Percentiles rank a stretch among this genome's conserved stretches.
phyloP scores from a whole-genome alignment of 2,888 invertebrate genomes.

The Folsomia manolachei region DNA sequence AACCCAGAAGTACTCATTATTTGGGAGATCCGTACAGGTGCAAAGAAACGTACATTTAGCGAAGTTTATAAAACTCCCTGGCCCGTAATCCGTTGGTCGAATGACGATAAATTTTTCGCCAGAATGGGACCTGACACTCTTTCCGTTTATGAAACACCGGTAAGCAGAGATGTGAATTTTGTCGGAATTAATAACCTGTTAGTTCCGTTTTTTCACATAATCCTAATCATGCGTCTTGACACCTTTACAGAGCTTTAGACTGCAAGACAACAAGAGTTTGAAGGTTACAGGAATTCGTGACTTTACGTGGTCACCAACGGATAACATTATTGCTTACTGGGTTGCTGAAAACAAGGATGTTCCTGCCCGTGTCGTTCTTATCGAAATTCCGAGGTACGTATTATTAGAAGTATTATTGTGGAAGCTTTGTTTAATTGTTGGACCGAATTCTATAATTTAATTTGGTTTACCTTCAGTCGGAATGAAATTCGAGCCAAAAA shows the following conservation, averaged over 20 bases:
- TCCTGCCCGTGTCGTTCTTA: conserved; percentile 87
- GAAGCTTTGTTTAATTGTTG: not conserved
- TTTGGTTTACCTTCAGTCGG: no score
- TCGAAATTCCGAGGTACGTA: conserved; percentile 89
- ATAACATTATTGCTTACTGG: conserved; percentile 96
- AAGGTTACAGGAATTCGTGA: conserved; percentile 86
- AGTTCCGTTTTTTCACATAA: conserved; percentile 11
- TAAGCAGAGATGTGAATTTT: conserved; percentile 53
- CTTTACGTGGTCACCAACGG: conserved; percentile 97
- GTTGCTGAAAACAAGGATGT: conserved; percentile 96
- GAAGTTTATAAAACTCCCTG: conserved; percentile 72
- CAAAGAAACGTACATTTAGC: conserved; percentile 85
- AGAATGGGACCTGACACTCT: conserved; percentile 78
- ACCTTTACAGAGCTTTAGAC: conserved; percentile 78
- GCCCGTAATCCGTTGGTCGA: conserved; percentile 97
- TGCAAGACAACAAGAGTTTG: conserved; percentile 91
- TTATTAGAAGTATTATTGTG: conserved; percentile 8
- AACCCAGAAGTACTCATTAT: conserved; percentile 79
- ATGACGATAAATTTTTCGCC: conserved; percentile 92
- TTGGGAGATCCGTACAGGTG: conserved; percentile 95
- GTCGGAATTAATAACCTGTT: conserved; percentile 12
- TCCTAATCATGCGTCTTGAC: conserved; percentile 23
- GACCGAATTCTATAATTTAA: not conserved
- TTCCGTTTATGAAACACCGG: conserved; percentile 92
- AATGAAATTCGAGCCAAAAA: conserved; percentile 88